A percentile compares a stretch with the other conserved stretches of the same genome.
phyloP scores from a whole-genome alignment of 2,888 invertebrate species.

The Drosophila eohydei region DNA sequence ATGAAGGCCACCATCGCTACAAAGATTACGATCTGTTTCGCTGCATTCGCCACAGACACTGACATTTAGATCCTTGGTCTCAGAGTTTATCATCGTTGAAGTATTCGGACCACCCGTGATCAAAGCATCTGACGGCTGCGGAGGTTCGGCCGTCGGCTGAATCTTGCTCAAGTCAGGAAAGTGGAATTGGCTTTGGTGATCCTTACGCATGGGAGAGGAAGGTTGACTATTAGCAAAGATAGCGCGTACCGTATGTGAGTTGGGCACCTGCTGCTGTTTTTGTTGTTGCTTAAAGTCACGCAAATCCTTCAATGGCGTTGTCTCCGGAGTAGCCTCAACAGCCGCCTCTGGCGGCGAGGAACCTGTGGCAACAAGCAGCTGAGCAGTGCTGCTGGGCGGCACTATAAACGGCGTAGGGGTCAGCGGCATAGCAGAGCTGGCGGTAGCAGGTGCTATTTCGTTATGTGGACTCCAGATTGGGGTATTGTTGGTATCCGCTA shows the following conservation, averaged over 20 bases:
- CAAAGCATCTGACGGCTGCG: constrained; percentile 54
- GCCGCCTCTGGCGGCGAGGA: constrained; percentile 94
- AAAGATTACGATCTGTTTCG: constrained; percentile 86
- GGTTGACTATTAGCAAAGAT: constrained; percentile 87
- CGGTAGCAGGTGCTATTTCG: constrained; percentile 76
- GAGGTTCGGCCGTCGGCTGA: constrained; percentile 56
- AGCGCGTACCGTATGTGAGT: constrained; percentile 89
- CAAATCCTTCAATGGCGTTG: constrained; percentile 91
- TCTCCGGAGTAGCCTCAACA: constrained; percentile 95
- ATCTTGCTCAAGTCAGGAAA: constrained; percentile 80
- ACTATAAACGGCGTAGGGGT: constrained; percentile 86
- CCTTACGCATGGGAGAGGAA: constrained; percentile 89
- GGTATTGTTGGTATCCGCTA: constrained; percentile 40
- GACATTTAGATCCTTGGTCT: constrained; percentile 33
- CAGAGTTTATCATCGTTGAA: constrained; percentile 17
- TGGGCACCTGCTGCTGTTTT: constrained; percentile 82
- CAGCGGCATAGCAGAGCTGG: constrained; percentile 85
- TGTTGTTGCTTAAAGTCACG: constrained; percentile 67
- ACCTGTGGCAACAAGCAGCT: constrained; percentile 86
- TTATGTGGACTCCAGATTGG: constrained; percentile 84
- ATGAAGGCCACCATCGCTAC: constrained; percentile 87
- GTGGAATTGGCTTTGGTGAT: constrained; percentile 86
- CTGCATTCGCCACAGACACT: constrained; percentile 82
- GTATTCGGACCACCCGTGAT: constrained; percentile 24
- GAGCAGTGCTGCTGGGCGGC: constrained; percentile 67